phyloP scores from a whole-genome alignment of 2,797 vertebrate species.

The Fistularia tabacaria region DNA sequence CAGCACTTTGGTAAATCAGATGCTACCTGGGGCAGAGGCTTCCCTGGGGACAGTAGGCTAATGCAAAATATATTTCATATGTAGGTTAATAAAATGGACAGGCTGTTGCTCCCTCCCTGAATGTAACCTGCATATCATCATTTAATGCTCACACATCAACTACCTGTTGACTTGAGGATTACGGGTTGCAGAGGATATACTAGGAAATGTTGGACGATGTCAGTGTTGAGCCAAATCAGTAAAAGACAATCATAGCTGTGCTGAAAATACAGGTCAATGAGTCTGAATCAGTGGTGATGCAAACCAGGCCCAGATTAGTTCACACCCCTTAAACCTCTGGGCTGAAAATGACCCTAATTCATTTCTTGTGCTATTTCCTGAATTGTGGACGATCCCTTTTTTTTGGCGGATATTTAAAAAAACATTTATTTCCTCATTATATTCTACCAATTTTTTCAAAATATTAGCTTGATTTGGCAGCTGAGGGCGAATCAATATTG shows the following conservation, averaged over 20 bases:
- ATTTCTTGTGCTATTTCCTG: no score
- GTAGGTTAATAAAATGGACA: constrained; percentile 6
- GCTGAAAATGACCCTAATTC: no score
- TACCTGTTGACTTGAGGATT: neutral
- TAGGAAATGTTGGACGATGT: neutral
- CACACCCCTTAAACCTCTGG: no score
- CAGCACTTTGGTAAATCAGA: neutral
- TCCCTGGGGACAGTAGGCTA: neutral
- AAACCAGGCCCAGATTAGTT: no score
- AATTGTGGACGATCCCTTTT: no score
- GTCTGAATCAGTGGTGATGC: neutral
- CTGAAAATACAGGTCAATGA: neutral
- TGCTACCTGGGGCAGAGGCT: neutral
- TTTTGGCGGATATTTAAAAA: no score
- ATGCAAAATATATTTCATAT: constrained; percentile 5
- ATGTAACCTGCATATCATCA: neutral
- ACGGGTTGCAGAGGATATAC: neutral
- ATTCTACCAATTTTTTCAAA: no score
- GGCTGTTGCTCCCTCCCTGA: constrained; percentile 1
- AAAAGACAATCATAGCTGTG: neutral
- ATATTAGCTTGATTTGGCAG: no score
- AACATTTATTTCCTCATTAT: no score
- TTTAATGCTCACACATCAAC: neutral
- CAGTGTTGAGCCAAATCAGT: neutral
- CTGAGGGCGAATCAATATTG: no score